Conservation (phyloP, 2,797 vertebrate species). For the Vespertilio murinus region DNA sequence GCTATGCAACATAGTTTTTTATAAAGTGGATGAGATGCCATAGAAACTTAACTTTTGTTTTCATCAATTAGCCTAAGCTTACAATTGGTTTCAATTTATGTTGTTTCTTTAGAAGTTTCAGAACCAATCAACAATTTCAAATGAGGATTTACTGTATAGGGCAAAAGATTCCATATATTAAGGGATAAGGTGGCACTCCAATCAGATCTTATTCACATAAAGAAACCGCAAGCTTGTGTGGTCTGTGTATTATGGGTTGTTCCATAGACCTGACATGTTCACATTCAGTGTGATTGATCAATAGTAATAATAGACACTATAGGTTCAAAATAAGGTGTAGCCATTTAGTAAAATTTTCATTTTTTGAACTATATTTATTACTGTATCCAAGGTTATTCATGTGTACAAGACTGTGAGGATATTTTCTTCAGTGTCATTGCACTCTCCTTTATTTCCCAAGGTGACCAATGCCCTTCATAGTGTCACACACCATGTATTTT, state of each 20-base stretch:
- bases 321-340: background rate
- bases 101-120: background rate
- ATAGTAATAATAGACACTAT: background rate
- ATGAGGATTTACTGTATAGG: background rate
- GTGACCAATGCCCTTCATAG: background rate
- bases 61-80: background rate
- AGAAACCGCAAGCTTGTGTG: background rate
- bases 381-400: background rate
- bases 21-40: background rate
- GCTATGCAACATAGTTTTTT: background rate
- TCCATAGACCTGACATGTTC: background rate
- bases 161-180: background rate
- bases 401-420: background rate
- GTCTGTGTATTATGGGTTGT: background rate
- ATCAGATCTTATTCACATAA: background rate
- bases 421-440: background rate
- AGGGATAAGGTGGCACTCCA: background rate
- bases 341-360: background rate
- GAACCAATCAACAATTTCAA: background rate
- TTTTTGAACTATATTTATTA: background rate
- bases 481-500: background rate
- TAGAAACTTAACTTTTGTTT: background rate
- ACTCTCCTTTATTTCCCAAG: background rate
- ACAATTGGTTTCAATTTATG: background rate
- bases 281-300: background rate